phyloP scores from a whole-genome alignment of 2,797 vertebrate species.

The Podargus strigoides region DNA sequence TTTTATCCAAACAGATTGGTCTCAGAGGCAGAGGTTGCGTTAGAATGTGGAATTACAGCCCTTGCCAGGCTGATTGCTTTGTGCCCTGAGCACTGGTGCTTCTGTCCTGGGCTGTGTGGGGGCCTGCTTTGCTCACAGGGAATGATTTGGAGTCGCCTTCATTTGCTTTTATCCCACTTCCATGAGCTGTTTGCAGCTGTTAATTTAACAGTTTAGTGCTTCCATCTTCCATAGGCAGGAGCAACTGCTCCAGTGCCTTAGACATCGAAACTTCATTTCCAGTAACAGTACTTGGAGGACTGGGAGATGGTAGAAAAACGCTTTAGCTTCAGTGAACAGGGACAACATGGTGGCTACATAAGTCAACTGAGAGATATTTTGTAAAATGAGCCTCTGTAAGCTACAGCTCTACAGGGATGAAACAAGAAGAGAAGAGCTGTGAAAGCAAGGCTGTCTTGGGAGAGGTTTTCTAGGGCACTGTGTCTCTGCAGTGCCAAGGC shows the following conservation, averaged over 20 bases:
- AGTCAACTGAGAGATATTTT: neutral
- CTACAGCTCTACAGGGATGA: neutral
- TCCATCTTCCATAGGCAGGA: slow-evolving; percentile 31
- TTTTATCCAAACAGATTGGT: neutral
- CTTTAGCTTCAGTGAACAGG: neutral
- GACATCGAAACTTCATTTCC: slow-evolving; percentile 24
- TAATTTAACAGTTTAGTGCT: slow-evolving; percentile 63
- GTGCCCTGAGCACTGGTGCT: neutral
- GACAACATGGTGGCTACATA: neutral
- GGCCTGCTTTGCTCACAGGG: neutral
- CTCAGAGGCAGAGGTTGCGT: neutral
- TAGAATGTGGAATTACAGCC: neutral
- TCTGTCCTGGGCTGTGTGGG: neutral
- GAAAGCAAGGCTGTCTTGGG: neutral
- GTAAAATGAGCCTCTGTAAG: neutral
- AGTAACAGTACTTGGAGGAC: slow-evolving; percentile 32
- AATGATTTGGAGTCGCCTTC: neutral
- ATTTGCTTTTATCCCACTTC: slow-evolving; percentile 9
- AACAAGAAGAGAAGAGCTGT: neutral
- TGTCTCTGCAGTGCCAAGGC: neutral
- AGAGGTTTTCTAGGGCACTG: neutral
- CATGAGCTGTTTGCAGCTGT: slow-evolving; percentile 39
- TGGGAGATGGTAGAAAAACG: neutral
- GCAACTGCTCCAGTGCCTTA: neutral
- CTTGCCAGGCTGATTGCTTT: neutral